Base-by-base conservation (phyloP, 2,113 vertebrate species). In the Centropristis striata region DNA sequence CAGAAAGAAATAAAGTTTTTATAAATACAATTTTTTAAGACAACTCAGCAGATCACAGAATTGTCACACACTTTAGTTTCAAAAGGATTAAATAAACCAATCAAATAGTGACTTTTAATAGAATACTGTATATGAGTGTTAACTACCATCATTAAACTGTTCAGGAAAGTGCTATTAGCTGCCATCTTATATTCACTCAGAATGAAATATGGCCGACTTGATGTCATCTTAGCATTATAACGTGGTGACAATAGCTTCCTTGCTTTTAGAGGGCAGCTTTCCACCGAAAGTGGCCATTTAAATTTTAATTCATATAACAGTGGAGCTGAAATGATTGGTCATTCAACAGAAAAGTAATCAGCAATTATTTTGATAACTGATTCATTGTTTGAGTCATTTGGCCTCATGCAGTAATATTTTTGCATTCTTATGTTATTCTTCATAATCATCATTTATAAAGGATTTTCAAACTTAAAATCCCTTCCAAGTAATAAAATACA, bases 121-220 rank as follows among this genome's bases (percentile, higher is more conserved):
- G 58, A 80, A 21, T 73, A 58, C 80, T 57, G 53, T 44, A 37
- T 18, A 44, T 23, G 23, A 49, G 27, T 63, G 37, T 57, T 57
- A 75, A 72, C 41, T 63, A n/a, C 32, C 47, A n/a, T 63, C 60
- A 63, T 78, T 72, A 79, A 71, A 79, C 61, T 21, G 20, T 49
- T 46, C 42, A 74, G 47, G 51, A 58, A 67, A 25, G 44, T 12
- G 28, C n/a, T 10, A 49, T 73, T 46, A 78, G 3, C 53, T 47
- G 37, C 37, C 50, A 53, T 32, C n/a, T 61, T 64, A 36, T 44
- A 12, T 49, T 72, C 67, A 64, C 21, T 83, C 42, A 53, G 5
- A 39, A 47, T 77, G 36, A 77, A 67, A 74, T 58, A 54, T 36
- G 53, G n/a, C 16, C 28, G 3, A 3, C 39, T 60, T 71, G 15